Conservation (phyloP, 2,888 invertebrate species). For the Erebia palarica region DNA sequence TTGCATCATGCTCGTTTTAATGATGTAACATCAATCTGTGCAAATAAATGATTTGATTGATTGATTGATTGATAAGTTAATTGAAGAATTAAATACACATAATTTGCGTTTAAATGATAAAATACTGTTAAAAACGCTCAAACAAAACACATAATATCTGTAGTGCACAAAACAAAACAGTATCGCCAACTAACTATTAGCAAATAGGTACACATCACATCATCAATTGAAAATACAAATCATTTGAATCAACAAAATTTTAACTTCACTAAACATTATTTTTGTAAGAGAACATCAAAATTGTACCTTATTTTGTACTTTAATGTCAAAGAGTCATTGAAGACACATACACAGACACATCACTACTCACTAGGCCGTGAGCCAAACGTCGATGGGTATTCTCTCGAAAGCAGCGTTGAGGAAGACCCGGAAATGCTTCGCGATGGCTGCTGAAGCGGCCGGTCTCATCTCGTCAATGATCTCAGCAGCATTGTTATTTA, state of each 20-base stretch:
- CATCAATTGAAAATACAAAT: neutral
- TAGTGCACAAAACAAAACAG: no score
- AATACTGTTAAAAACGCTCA: no score
- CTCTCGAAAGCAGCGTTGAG: constrained; percentile 88
- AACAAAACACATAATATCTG: no score
- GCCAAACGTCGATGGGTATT: constrained; percentile 87
- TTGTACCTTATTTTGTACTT: constrained; percentile 20
- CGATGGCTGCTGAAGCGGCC: constrained; percentile 87
- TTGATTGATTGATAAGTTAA: no score
- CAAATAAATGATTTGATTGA: no score
- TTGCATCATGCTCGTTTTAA: no score
- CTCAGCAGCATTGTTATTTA: constrained; percentile 90
- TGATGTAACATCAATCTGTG: no score
- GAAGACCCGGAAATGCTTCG: constrained; percentile 88
- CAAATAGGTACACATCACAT: neutral
- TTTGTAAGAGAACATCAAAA: neutral
- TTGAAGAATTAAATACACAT: no score
- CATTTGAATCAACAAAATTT: neutral
- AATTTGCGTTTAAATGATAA: no score
- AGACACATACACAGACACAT: no score
- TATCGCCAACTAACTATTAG: neutral
- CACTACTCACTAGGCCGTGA: constrained; percentile 73
- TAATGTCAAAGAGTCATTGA: constrained; percentile 10
- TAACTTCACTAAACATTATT: neutral
- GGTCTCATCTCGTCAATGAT: constrained; percentile 92